Percentiles rank a stretch among this genome's conserved stretches.
phyloP scores from a whole-genome alignment of 1,140 invertebrate species.

The Ostrea edulis region DNA sequence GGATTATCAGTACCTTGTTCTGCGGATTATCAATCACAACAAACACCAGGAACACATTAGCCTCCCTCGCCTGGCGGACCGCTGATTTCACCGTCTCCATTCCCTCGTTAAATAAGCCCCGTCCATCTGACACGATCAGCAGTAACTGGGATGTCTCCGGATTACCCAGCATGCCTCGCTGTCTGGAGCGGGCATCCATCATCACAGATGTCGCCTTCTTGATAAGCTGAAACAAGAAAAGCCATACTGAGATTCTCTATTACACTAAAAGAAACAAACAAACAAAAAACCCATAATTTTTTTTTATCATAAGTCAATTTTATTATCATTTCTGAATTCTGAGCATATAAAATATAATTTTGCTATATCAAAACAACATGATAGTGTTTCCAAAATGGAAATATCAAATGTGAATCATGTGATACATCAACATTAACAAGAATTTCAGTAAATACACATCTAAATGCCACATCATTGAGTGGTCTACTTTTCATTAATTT shows the following conservation, averaged over 20 bases:
- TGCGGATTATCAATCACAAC: constrained; percentile 96
- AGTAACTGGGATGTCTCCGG: constrained; percentile 86
- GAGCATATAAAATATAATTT: too few species aligned
- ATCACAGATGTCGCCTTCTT: constrained; percentile 84
- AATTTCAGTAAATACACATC: too few species aligned
- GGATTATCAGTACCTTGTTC: constrained; percentile 85
- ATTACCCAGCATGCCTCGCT: constrained; percentile 62
- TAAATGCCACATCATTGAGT: too few species aligned
- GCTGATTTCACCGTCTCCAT: constrained; percentile 87
- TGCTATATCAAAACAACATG: too few species aligned
- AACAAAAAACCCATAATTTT: too few species aligned
- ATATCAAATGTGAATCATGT: too few species aligned
- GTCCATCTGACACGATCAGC: constrained; percentile 93
- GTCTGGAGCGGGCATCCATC: constrained; percentile 67
- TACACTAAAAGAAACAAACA: not conserved
- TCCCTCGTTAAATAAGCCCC: constrained; percentile 95
- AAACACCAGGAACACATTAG: constrained; percentile 95
- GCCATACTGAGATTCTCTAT: not conserved
- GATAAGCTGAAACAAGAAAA: constrained; percentile 84
- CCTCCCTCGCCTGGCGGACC: constrained; percentile 88
- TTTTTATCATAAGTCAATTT: too few species aligned
- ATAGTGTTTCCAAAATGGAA: too few species aligned
- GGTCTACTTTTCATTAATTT: too few species aligned
- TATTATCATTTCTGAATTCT: too few species aligned
- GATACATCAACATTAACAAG: too few species aligned